A percentile compares a stretch with the other conserved stretches of the same genome.
These are phyloP conservation scores for Phaethornis superciliosus DNA, from an alignment of 2,113 vertebrate species.

Conservation along the genomic window DNA sequence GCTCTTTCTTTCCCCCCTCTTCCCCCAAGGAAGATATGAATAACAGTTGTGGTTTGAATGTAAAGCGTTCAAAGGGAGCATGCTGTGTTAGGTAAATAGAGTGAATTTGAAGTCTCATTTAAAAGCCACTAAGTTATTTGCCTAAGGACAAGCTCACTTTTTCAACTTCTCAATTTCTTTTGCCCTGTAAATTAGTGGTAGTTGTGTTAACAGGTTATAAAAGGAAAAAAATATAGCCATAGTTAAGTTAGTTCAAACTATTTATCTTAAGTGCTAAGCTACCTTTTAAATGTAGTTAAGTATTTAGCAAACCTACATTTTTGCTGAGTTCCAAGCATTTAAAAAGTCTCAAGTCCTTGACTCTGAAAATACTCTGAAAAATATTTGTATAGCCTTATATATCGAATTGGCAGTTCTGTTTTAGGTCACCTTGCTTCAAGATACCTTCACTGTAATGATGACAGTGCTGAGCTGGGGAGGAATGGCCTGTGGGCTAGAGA, in stretches of 20 bases:
- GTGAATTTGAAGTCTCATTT: slow-evolving; percentile 58
- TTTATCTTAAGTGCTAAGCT: background rate
- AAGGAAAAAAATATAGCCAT: background rate
- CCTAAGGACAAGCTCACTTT: slow-evolving; percentile 31
- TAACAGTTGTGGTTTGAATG: slow-evolving; percentile 27
- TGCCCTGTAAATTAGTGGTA: slow-evolving; percentile 28
- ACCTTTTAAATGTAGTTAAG: background rate
- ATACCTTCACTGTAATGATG: background rate
- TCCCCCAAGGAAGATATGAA: background rate
- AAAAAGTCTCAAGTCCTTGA: background rate
- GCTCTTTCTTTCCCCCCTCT: no score
- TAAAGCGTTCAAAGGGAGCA: slow-evolving; percentile 33
- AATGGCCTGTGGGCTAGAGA: background rate
- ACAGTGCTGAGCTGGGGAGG: background rate
- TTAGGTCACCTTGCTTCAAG: background rate
- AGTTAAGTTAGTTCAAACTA: background rate
- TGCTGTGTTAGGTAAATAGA: slow-evolving; percentile 34
- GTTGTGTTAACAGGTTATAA: slow-evolving; percentile 14
- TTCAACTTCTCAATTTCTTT: slow-evolving; percentile 45
- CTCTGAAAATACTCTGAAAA: background rate
- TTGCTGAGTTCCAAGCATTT: background rate
- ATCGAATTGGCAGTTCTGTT: background rate
- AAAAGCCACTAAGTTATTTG: slow-evolving; percentile 40
- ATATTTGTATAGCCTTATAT: background rate
- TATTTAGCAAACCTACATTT: background rate